Conservation (phyloP, 64 coral and sea anemone species). For the Actinia tenebrosa region DNA sequence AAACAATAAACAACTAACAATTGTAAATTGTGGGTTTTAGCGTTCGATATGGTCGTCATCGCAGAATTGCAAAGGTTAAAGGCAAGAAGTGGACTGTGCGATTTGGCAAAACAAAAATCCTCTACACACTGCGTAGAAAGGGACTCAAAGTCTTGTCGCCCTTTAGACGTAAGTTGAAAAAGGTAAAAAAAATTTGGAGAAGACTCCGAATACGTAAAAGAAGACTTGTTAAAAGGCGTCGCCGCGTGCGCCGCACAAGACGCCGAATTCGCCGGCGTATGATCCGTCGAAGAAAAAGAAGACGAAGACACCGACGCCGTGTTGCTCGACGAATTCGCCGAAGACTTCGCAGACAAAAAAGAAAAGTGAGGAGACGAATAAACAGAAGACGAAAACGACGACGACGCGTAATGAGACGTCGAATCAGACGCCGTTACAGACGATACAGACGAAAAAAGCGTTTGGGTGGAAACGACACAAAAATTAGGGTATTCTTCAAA, state of each 20-base stretch:
- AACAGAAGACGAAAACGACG: conserved; percentile 13
- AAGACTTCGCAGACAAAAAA: not conserved
- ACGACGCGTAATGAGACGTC: not conserved
- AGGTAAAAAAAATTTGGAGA: not conserved
- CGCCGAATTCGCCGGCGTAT: not conserved
- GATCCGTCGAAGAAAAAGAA: not conserved
- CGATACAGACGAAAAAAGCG: not conserved
- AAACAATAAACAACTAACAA: too few relatives aligned
- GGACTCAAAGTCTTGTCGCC: not conserved
- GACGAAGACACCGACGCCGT: not conserved
- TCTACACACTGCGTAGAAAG: not conserved
- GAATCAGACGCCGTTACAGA: not conserved
- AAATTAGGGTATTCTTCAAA: not conserved
- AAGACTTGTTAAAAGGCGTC: not conserved
- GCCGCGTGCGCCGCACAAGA: not conserved
- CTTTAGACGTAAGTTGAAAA: not conserved
- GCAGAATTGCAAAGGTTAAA: not conserved
- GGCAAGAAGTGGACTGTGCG: not conserved
- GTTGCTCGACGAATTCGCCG: not conserved
- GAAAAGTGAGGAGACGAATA: not conserved
- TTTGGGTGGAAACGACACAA: not conserved
- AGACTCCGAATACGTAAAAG: not conserved
- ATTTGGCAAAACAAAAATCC: not conserved
- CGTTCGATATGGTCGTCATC: not conserved
- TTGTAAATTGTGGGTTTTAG: not conserved